Evolutionary conservation across 2,113 vertebrate species (phyloP).

Genomic region (Pituophis catenifer): DNA sequence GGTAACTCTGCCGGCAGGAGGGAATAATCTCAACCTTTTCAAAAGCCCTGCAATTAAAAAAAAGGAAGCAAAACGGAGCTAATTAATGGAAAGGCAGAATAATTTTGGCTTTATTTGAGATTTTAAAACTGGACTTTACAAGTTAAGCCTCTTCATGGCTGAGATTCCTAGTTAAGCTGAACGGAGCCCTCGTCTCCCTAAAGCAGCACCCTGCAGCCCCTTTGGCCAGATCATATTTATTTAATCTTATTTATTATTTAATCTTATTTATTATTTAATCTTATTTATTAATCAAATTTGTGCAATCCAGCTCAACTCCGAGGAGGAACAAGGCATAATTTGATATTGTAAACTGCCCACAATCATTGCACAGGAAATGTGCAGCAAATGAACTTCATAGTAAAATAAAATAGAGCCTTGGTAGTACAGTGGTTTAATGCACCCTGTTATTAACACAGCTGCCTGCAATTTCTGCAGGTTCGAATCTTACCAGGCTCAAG

Average conservation of each 20-base stretch:
- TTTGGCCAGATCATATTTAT: not conserved
- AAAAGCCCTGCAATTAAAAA: conserved; percentile 9
- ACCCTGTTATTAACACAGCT: too few species aligned
- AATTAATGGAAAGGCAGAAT: not conserved
- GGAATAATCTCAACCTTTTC: not conserved
- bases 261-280: too few species aligned
- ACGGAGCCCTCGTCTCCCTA: not conserved
- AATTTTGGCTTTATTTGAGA: not conserved
- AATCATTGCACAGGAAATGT: not conserved
- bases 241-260: too few species aligned
- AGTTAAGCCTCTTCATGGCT: not conserved
- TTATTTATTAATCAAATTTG: not conserved
- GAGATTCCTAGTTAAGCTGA: not conserved
- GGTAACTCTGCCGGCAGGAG: conserved; percentile 13
- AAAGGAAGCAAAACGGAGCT: not conserved
- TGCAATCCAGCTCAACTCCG: not conserved
- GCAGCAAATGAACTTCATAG: not conserved
- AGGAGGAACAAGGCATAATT: not conserved
- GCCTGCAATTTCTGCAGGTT: too few species aligned
- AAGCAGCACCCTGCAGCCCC: too few species aligned
- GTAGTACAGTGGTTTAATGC: too few species aligned
- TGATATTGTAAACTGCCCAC: not conserved
- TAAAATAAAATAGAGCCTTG: too few species aligned
- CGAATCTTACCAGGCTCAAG: too few species aligned
- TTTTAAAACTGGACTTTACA: not conserved